A percentile compares a stretch with the other conserved stretches of the same genome.
phyloP scores from a whole-genome alignment of 1,140 invertebrate species.

The Hyphantria cunea region DNA sequence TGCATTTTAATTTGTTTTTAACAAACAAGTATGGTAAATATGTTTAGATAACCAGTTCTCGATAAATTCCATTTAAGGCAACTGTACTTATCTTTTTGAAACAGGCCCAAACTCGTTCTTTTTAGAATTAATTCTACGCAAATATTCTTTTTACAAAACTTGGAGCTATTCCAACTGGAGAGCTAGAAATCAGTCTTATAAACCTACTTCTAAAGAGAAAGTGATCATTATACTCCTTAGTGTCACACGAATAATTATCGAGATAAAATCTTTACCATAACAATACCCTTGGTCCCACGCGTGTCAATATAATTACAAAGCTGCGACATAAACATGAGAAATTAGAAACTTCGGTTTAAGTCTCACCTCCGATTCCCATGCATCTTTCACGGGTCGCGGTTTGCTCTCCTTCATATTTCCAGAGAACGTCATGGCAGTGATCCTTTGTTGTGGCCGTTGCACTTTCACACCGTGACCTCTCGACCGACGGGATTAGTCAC shows the following conservation, averaged over 20 bases:
- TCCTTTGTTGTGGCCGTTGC: slow-evolving; percentile 52
- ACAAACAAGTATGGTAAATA: too few relatives aligned
- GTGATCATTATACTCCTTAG: slow-evolving; percentile 45
- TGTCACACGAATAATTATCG: slow-evolving; percentile 55
- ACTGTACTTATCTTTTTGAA: too few relatives aligned
- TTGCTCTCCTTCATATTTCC: slow-evolving; percentile 75
- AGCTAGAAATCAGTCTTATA: too few relatives aligned
- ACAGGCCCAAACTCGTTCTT: too few relatives aligned
- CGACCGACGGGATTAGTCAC: not conserved
- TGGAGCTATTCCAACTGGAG: too few relatives aligned
- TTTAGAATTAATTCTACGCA: too few relatives aligned
- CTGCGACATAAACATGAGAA: slow-evolving; percentile 33
- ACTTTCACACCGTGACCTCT: slow-evolving; percentile 49
- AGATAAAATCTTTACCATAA: slow-evolving; percentile 43
- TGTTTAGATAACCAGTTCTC: too few relatives aligned
- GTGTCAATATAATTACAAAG: slow-evolving; percentile 35
- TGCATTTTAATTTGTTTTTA: too few relatives aligned
- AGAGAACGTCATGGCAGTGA: slow-evolving; percentile 65
- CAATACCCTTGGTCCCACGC: slow-evolving; percentile 48
- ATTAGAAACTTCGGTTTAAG: slow-evolving; percentile 39
- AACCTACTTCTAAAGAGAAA: slow-evolving; percentile 43
- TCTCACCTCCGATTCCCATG: slow-evolving; percentile 75
- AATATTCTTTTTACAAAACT: too few relatives aligned
- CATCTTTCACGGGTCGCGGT: slow-evolving; percentile 62
- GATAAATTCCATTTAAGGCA: too few relatives aligned